Percentiles rank a stretch among this genome's conserved stretches.
These are phyloP conservation scores for Myodes glareolus DNA, from an alignment of 2,113 vertebrate genomes.

Conservation along the genomic window DNA sequence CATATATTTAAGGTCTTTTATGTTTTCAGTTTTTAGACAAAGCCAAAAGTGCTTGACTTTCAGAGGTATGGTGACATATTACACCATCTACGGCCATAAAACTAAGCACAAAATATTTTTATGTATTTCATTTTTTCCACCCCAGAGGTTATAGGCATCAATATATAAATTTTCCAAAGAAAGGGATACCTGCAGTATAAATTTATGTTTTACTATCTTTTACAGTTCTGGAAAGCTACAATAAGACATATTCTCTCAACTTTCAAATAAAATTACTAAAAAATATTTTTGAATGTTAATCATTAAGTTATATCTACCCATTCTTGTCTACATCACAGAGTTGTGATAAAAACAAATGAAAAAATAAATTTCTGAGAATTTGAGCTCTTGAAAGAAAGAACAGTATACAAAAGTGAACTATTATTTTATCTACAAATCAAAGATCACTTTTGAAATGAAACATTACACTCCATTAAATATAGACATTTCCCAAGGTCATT, in stretches of 20 bases:
- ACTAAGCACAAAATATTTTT: slow-evolving; percentile 62
- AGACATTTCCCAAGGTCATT: slow-evolving; percentile 34
- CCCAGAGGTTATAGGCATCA: neutral
- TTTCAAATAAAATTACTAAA: slow-evolving; percentile 58
- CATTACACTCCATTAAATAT: neutral
- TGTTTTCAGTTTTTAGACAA: slow-evolving; percentile 35
- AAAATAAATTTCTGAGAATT: slow-evolving; percentile 52
- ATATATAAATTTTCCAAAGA: slow-evolving; percentile 55
- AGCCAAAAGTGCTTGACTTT: slow-evolving; percentile 45
- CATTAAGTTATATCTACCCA: slow-evolving; percentile 37
- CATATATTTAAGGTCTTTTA: slow-evolving; percentile 50
- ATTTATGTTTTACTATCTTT: slow-evolving; percentile 50
- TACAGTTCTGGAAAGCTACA: slow-evolving; percentile 6
- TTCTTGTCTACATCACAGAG: slow-evolving; percentile 30
- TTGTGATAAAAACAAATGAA: slow-evolving; percentile 50
- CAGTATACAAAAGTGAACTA: neutral
- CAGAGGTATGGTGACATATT: slow-evolving; percentile 33
- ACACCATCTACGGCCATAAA: neutral
- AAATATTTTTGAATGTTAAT: slow-evolving; percentile 41
- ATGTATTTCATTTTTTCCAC: slow-evolving; percentile 57
- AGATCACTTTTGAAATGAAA: slow-evolving; percentile 62
- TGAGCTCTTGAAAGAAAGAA: slow-evolving; percentile 46
- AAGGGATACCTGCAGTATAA: slow-evolving; percentile 13
- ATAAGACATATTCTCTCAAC: slow-evolving; percentile 40
- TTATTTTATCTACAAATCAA: slow-evolving; percentile 49